Evolutionary conservation across 64 coral and sea anemone species (phyloP).

Genomic region (Stichodactyla mertensii): DNA sequence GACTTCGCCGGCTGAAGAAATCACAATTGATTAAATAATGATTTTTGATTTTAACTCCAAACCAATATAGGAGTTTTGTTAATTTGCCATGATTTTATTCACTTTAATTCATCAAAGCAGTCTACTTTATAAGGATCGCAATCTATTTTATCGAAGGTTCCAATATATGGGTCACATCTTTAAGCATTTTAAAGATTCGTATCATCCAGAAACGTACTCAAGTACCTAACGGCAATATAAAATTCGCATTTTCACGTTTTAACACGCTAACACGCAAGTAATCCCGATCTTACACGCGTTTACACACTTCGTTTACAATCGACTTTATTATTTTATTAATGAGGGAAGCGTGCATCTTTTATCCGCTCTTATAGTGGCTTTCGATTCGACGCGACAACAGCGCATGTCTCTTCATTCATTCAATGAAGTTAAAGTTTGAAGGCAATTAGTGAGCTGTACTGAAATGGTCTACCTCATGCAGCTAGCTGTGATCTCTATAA

Average conservation of each 20-base stretch:
- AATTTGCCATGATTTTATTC: conserved; percentile 21
- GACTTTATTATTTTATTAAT: conserved; percentile 1
- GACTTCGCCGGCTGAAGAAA: conserved; percentile 2
- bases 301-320: background rate
- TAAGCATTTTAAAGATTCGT: background rate
- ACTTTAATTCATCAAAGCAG: conserved; percentile 21
- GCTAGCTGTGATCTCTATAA: background rate
- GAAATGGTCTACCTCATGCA: background rate
- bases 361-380: background rate
- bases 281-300: background rate
- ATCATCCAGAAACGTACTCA: background rate
- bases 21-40: conserved; percentile 12
- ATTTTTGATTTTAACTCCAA: conserved; percentile 1
- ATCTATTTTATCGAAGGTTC: background rate
- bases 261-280: background rate
- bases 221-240: background rate
- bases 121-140: background rate
- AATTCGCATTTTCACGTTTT: background rate
- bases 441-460: background rate
- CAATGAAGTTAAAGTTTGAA: background rate
- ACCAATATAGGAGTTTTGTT: conserved; percentile 15
- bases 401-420: background rate
- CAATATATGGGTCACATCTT: background rate
- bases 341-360: background rate
- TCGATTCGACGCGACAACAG: background rate